Evolutionary conservation across 2,888 invertebrate genomes (phyloP).

Genomic region (Uloborus plumipes): DNA sequence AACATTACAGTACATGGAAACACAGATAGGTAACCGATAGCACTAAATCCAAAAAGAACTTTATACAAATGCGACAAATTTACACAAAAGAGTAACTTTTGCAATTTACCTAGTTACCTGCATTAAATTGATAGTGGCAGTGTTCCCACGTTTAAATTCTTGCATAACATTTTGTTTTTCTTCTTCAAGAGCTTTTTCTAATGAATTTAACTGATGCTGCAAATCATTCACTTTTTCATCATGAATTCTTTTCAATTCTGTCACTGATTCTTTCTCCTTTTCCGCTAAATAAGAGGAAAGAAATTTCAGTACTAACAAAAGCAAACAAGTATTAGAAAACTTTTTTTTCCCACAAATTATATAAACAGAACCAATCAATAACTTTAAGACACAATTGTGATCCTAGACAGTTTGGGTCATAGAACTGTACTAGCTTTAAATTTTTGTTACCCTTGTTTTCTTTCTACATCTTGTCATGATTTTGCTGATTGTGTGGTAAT

Average conservation of each 20-base stretch:
- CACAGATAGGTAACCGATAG: background rate
- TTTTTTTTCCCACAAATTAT: too few relatives aligned
- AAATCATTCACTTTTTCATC: constrained; percentile 48
- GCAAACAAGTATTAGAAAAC: too few relatives aligned
- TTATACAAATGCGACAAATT: background rate
- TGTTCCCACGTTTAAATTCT: constrained; percentile 72
- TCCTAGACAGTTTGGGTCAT: too few relatives aligned
- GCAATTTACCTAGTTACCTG: constrained; percentile 38
- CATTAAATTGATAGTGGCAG: constrained; percentile 71
- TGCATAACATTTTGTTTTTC: constrained; percentile 71
- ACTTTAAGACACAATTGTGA: too few relatives aligned
- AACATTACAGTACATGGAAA: background rate
- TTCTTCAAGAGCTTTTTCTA: constrained; percentile 65
- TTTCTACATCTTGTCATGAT: too few relatives aligned
- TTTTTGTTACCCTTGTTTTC: too few relatives aligned
- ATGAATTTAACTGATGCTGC: constrained; percentile 68
- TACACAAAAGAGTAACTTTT: background rate
- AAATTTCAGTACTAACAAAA: too few relatives aligned
- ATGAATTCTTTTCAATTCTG: constrained; percentile 45
- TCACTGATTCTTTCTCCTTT: constrained; percentile 22
- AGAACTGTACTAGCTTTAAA: too few relatives aligned
- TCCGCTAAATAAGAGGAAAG: constrained; percentile 20
- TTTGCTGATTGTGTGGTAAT: too few relatives aligned
- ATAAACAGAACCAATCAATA: too few relatives aligned
- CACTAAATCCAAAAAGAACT: background rate